Percentiles rank a stretch among this genome's conserved stretches.
These are phyloP conservation scores for Saturnia pavonia DNA, from an alignment of 2,888 invertebrate genomes.

Conservation along the genomic window DNA sequence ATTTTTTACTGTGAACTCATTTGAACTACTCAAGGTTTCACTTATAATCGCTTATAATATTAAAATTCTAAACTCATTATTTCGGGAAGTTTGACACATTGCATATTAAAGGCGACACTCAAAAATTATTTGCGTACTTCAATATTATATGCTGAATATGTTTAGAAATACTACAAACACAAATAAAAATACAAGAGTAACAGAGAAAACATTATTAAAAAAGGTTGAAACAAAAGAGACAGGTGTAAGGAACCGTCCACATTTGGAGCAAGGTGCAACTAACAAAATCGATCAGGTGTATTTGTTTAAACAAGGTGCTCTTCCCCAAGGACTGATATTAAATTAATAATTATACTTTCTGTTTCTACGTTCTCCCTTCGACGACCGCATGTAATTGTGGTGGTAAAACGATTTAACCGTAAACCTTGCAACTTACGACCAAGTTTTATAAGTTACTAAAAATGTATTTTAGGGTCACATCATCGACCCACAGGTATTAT, in stretches of 20 bases:
- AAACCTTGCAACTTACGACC: background rate
- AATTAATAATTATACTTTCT: slow-evolving; percentile 51
- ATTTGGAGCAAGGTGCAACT: slow-evolving; percentile 74
- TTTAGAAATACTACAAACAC: background rate
- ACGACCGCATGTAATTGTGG: slow-evolving; percentile 16
- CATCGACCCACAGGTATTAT: too few species aligned
- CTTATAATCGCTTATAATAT: too few species aligned
- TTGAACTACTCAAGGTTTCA: too few species aligned
- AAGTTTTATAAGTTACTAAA: background rate
- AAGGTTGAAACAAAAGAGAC: slow-evolving; percentile 52
- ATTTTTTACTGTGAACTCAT: too few species aligned
- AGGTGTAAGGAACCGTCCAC: slow-evolving; percentile 47
- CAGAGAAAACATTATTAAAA: slow-evolving; percentile 16
- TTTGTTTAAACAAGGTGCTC: slow-evolving; percentile 77
- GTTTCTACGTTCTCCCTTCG: slow-evolving; percentile 19
- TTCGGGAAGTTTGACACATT: background rate
- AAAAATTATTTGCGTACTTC: background rate
- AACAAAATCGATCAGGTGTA: slow-evolving; percentile 75
- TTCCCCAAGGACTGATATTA: slow-evolving; percentile 55
- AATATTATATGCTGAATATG: background rate
- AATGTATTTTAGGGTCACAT: too few species aligned
- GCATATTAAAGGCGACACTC: background rate
- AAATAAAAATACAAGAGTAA: slow-evolving; percentile 20
- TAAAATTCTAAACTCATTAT: background rate
- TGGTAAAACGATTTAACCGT: slow-evolving; percentile 23